These are phyloP conservation scores for Paramuricea clavata DNA, from an alignment of 92 coral and sea anemone genomes.

Conservation along the genomic window DNA sequence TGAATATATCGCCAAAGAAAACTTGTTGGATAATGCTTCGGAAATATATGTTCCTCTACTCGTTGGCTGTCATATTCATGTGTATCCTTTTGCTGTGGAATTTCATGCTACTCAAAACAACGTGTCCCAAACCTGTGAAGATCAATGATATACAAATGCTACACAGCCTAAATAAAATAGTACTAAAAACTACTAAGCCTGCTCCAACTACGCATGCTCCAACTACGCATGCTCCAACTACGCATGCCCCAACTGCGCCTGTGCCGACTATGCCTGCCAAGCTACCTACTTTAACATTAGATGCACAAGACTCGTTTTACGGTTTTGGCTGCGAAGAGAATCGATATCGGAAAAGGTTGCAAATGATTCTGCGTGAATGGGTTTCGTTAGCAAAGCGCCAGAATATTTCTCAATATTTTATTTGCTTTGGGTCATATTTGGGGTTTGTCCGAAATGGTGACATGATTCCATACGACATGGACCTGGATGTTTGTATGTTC, in stretches of 20 bases:
- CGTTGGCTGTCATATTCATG: background rate
- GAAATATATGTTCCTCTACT: background rate
- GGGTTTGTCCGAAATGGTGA: conserved; percentile 36
- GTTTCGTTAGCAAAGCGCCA: background rate
- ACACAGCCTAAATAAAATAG: background rate
- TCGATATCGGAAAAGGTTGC: background rate
- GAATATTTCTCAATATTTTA: conserved; percentile 1
- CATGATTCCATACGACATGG: conserved; percentile 29
- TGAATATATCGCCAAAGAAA: no score
- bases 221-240: no score
- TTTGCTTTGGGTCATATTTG: conserved; percentile 18
- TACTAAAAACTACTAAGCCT: background rate
- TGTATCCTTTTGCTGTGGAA: background rate
- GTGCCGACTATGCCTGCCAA: background rate
- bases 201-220: background rate
- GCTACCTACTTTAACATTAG: background rate
- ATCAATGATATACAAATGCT: background rate
- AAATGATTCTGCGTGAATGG: background rate
- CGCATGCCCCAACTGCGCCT: background rate
- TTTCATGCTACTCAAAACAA: background rate
- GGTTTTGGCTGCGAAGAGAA: conserved; percentile 1
- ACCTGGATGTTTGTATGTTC: conserved; percentile 33
- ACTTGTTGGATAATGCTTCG: background rate
- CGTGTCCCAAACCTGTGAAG: background rate
- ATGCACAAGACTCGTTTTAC: background rate